Evolutionary conservation across 2,797 vertebrate genomes (phyloP).

Genomic region (Rhinoraja longicauda): DNA sequence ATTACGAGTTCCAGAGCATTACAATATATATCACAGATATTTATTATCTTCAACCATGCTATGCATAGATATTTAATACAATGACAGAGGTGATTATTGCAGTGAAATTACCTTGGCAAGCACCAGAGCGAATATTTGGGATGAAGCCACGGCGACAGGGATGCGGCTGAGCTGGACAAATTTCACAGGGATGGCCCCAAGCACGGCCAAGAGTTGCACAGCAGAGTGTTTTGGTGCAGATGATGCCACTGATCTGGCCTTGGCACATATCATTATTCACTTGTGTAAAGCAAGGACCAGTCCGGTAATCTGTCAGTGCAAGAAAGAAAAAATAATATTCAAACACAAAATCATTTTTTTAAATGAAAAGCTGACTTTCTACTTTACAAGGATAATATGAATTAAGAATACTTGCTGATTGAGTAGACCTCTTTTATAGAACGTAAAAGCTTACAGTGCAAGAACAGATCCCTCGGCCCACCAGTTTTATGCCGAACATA

Average conservation of each 20-base stretch:
- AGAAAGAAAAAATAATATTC: neutral
- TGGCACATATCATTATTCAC: slow-evolving; percentile 63
- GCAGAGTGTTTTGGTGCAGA: slow-evolving; percentile 67
- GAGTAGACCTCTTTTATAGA: too few species aligned
- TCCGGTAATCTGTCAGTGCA: slow-evolving; percentile 59
- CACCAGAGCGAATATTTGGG: slow-evolving; percentile 62
- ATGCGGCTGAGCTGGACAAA: slow-evolving; percentile 61
- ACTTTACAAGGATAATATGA: neutral
- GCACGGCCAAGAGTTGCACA: slow-evolving; percentile 64
- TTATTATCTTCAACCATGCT: neutral
- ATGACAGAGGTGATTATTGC: neutral
- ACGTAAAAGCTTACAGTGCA: too few species aligned
- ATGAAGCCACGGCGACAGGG: slow-evolving; percentile 65
- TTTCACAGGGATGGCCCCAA: slow-evolving; percentile 67
- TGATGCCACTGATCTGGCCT: slow-evolving; percentile 62
- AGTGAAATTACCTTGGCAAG: slow-evolving; percentile 60
- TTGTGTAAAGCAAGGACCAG: slow-evolving; percentile 65
- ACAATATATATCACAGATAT: neutral
- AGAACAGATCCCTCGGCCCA: too few species aligned
- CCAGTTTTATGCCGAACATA: too few species aligned
- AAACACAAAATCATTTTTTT: neutral
- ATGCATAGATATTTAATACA: neutral
- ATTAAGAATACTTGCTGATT: neutral
- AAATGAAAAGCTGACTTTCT: neutral
- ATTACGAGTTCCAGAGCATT: neutral